Evolutionary conservation across 2,888 invertebrate genomes (phyloP).

Genomic region (Aphidoletes aphidimyza): DNA sequence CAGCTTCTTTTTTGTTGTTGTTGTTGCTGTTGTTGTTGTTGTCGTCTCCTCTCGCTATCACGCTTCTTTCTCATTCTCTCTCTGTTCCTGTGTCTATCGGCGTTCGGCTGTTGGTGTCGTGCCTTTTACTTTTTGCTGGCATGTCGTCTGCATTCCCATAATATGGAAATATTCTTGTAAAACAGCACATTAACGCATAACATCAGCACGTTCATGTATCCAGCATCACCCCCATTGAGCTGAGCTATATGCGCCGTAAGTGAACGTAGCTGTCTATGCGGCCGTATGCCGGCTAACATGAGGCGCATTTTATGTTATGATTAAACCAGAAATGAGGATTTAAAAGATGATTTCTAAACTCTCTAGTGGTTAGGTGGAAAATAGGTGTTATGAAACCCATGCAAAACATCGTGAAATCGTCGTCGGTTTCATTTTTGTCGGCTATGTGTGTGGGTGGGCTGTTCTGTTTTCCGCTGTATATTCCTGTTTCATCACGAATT

Average conservation of each 20-base stretch:
- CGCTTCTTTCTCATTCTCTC: neutral
- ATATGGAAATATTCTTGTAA: slow-evolving; percentile 15
- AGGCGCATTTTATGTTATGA: slow-evolving; percentile 20
- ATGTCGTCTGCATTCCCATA: neutral
- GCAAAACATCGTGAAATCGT: neutral
- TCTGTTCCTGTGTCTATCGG: too few relatives aligned
- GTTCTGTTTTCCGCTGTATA: neutral
- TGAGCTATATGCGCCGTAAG: neutral
- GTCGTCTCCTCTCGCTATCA: neutral
- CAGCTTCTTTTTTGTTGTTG: neutral
- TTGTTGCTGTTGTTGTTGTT: too few relatives aligned
- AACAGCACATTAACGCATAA: slow-evolving; percentile 2
- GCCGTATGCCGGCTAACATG: neutral
- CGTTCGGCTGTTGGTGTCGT: too few relatives aligned
- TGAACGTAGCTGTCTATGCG: neutral
- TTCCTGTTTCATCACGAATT: neutral
- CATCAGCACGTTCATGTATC: neutral
- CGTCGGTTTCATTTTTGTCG: too few relatives aligned
- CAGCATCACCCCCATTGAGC: too few relatives aligned
- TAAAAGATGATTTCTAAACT: slow-evolving; percentile 39
- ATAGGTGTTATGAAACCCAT: neutral
- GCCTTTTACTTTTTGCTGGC: neutral
- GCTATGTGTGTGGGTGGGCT: too few relatives aligned
- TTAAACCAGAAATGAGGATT: slow-evolving; percentile 23
- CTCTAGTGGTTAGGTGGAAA: neutral